Evolutionary conservation across 2,888 invertebrate species (phyloP).

Genomic region (Calameuta idolon): DNA sequence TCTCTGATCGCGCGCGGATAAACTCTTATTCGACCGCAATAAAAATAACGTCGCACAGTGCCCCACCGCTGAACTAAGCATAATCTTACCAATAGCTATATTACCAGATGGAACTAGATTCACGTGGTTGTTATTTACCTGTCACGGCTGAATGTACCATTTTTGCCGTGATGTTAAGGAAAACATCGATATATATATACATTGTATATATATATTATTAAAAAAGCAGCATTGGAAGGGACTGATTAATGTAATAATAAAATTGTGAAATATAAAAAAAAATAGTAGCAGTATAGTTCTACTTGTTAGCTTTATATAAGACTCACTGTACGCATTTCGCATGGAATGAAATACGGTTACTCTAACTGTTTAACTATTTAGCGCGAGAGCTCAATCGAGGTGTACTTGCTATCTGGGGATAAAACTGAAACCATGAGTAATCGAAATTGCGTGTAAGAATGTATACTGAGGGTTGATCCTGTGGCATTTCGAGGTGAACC

Average conservation of each 20-base stretch:
- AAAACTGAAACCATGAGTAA: neutral
- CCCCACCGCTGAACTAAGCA: neutral
- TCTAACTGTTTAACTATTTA: neutral
- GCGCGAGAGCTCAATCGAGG: neutral
- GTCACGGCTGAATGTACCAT: neutral
- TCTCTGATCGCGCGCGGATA: conserved; percentile 47
- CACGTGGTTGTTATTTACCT: neutral
- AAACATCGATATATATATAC: neutral
- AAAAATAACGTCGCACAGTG: conserved; percentile 33
- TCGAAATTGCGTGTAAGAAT: neutral
- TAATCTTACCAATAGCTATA: neutral
- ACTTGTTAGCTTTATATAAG: neutral
- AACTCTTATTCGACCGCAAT: conserved; percentile 43
- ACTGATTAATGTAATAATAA: neutral
- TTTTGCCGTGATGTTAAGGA: neutral
- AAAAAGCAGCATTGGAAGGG: too few species aligned
- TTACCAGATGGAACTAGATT: neutral
- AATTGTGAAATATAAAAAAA: neutral
- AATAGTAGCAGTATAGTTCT: neutral
- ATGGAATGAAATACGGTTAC: neutral
- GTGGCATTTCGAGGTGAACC: neutral
- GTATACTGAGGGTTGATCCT: neutral
- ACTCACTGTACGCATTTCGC: neutral
- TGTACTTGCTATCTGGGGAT: neutral
- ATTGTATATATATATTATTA: too few species aligned